phyloP scores from a whole-genome alignment of 2,888 invertebrate genomes.

The Julus scanicus region DNA sequence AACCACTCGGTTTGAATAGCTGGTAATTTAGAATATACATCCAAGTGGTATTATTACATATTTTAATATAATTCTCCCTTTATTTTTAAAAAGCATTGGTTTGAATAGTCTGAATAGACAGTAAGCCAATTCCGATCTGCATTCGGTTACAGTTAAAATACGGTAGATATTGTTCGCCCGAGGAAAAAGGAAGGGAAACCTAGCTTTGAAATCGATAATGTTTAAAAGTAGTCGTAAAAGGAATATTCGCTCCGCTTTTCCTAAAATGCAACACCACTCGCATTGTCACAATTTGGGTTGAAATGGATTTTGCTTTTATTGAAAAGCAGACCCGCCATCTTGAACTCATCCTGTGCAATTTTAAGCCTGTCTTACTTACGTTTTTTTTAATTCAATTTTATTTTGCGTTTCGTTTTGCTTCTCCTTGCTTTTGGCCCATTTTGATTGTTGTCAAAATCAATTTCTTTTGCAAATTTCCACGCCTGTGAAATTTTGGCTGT shows the following conservation, averaged over 20 bases:
- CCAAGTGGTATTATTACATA: no score
- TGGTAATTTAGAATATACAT: no score
- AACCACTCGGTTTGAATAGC: no score
- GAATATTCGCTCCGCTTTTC: not conserved
- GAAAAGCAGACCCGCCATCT: constrained; percentile 2
- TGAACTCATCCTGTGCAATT: not conserved
- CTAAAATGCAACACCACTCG: no score
- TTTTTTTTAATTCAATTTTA: constrained; percentile 20
- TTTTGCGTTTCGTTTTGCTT: not conserved
- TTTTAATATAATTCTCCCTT: no score
- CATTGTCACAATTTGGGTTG: not conserved
- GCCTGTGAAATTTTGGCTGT: not conserved
- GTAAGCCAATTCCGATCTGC: no score
- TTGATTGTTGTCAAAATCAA: constrained; percentile 45
- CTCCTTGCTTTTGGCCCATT: not conserved
- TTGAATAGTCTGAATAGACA: no score
- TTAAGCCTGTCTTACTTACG: not conserved
- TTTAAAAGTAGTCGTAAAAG: not conserved
- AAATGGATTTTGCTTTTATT: not conserved
- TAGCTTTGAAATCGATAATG: not conserved
- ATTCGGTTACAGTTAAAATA: no score
- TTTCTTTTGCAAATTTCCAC: constrained; percentile 24
- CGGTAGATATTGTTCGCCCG: no score
- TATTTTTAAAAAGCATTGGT: no score
- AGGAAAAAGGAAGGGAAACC: no score